Conservation (phyloP, 2,888 invertebrate genomes). For the Invenusta paracnida region DNA sequence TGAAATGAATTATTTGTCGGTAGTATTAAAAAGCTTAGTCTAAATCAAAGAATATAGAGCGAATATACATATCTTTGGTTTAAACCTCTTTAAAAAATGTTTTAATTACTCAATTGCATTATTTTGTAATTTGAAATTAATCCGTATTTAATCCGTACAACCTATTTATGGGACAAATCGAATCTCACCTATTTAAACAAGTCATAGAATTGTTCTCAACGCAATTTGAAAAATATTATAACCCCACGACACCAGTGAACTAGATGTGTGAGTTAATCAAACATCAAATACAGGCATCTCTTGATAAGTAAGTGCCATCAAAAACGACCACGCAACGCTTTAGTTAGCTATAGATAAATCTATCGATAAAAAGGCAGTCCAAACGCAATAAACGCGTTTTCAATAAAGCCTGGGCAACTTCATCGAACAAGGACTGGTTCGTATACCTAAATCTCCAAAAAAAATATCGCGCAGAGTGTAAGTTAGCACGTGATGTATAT, state of each 20-base stretch:
- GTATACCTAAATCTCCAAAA: conserved; percentile 4
- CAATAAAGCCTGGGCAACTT: neutral
- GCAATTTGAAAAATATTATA: neutral
- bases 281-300: conserved; percentile 6
- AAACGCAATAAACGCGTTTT: conserved; percentile 4
- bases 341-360: conserved; percentile 6
- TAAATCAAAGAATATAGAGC: no score
- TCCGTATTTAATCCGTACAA: no score
- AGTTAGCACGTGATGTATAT: conserved; percentile 12
- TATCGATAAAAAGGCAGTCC: neutral
- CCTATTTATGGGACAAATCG: no score
- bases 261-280: neutral
- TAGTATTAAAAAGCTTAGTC: no score
- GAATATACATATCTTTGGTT: no score
- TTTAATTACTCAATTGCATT: no score
- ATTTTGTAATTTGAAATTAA: no score
- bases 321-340: neutral
- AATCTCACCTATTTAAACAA: no score
- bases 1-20: no score
- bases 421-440: neutral
- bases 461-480: neutral
- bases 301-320: neutral
- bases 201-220: no score
- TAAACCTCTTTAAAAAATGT: no score
- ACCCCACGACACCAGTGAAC: neutral